Evolutionary conservation across 1,140 invertebrate species (phyloP), one percentile per base, ranked within the genome.

Genomic region (Drosophila biarmipes): DNA sequence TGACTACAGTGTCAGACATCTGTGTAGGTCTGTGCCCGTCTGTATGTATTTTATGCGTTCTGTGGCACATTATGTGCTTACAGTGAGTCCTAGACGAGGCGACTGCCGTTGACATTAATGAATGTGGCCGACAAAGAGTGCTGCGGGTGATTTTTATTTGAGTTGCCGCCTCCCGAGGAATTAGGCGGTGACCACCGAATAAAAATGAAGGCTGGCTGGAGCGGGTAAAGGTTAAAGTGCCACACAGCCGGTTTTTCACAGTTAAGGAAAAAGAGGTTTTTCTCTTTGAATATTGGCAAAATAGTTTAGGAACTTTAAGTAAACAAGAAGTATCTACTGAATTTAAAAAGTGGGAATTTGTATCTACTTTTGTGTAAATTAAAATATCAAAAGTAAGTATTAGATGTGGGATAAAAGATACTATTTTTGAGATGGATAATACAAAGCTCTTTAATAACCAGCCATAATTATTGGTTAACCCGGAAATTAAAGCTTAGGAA

Each of bases 121-220:
- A 87, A 87, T 87, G 82, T 87, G 74, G 62, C 66, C 48, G 63
- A 71, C 73, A 73, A 75, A 64, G 73, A 74, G 68, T 71, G 68
- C 82, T 81, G 73, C 81, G 82, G 78, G 78, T 78, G 82, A 86
- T 78, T 86, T 86, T 86, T 87, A 79, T 73, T 84, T 79, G 74
- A 80, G 77, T 53, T 29, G 35, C 59, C 37, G 45, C 43, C 53
- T 19, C 24, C 29, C 46, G 15, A 29, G 43, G 61, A 73, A 66
- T 55, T 78, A 62, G 53, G 68, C 61, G 62, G 40, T 40, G 45
- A 21, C 40, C 51, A 34, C 43, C 40, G 12, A 43, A 10, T 63
- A 66, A 38, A 21, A 59, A 59, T 48, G 12, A 43, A 68, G 46
- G 42, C 51, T 34, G 37, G 52, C 52, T 35, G 34, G 6, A 46